Base-by-base conservation (phyloP, 2,888 invertebrate genomes). In the Nycteola revayana region DNA sequence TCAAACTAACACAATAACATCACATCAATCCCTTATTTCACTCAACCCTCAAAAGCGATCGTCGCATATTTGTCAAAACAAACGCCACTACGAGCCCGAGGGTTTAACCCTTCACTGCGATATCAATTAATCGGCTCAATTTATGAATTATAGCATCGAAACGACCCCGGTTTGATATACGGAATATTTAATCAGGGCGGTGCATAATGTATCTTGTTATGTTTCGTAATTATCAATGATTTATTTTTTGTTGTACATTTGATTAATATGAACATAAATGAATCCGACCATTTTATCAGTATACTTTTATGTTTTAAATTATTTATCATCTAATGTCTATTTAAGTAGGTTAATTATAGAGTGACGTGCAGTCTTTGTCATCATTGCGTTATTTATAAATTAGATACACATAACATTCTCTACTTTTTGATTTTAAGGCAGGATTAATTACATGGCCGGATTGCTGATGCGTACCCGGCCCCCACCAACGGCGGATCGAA, bases 51-150 rank as follows among this genome's bases (percentile, higher is more conserved):
- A 32, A 37, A 52, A 38, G 42, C 50, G 48, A 57, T 72, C 63
- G 59, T 59, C 66, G 63, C 62, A 59, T 68, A 67, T 79, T 75
- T 74, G 83, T 82, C 79, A 82, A 71, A 83, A 80, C 77, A 78
- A 75, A 77, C 61, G 67, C 54, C 58, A 50, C 38, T 53, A 33
- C 38, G 37, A 32, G 33, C 55, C 53, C 45, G 51, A 65, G 75
- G 74, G 68, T 49, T 72, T 67, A 80, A 83, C 84, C 85, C 86
- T 81, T 82, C 66, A 48, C 48, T 64, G 54, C 60, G 45, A 58
- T 74, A 78, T 82, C 86, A 85, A 86, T 86, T 85, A 87, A 85
- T 85, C 76, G 81, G 78, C 69, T 75, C 84, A 82, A 84, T 85
- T 85, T 85, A 81, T 86, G 83, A 85, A 81, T 84, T 85, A 85